Base-by-base conservation (phyloP, 2,797 vertebrate species). In the Scomberomorus guttatus region DNA sequence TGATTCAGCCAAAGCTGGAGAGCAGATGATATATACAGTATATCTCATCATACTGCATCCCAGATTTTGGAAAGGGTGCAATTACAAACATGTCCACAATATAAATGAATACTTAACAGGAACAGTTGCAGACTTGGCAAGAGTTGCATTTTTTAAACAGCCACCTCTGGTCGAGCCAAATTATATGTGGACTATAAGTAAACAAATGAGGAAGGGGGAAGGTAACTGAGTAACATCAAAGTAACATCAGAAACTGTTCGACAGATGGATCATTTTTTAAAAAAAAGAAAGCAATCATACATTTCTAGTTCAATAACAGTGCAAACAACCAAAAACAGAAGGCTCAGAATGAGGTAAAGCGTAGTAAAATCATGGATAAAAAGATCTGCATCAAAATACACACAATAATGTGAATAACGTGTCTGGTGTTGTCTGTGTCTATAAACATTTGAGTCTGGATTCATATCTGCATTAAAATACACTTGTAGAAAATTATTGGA, bases 1-100 rank as follows among this genome's bases (percentile, higher is more conserved):
- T 42, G 61, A 57, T 77, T 79, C 29, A 39, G 60, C 46, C 37
- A 37, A 74, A 73, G 46, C 54, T 25, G 15, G 55, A 29, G 56
- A 65, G 57, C 59, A 52, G 61, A 42, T 57, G 62, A 82, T 54
- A 29, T 20, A 8, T 66, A 72, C 39, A 42, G 13, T 42, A 42
- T 6, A 77, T 64, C 22, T 79, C 62, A 64, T 75, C 63, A 64
- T 3, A 3, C 1, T 34, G 10, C 39, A 50, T 22, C 18, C 11
- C 15, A 60, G 2, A 20, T 27, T 34, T 1, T 42, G 17, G 2
- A 51, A 18, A 66, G 3, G 12, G 39, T 42, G 39, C 39, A 42
- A 42, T 13, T 14, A 5, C 39, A 42, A 14, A 9, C 6, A 8
- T 44, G 4, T n/a, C 37, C 15, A 3, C 3, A 65, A 50, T 50